Evolutionary conservation across 2,888 invertebrate genomes (phyloP), one percentile per base, ranked within the genome.

Genomic region (Nebria brevicollis): DNA sequence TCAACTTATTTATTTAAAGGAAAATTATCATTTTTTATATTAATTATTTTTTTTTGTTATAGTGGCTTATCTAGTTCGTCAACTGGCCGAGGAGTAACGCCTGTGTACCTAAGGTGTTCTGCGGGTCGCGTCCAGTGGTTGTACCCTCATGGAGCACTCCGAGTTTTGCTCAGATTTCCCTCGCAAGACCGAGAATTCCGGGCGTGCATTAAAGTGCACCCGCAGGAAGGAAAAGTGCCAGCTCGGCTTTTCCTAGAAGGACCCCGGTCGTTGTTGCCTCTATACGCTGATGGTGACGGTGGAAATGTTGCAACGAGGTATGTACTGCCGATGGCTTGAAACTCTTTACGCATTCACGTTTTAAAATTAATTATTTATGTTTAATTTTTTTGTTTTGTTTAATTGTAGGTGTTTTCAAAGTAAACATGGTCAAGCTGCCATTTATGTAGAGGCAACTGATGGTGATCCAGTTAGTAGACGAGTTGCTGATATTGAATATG

Each of bases 81-180:
- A 88, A 91, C 85, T 43, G 87, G 87, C 82, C 91, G 94, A 78
- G 94, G 93, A 2, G 94, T 95, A 75, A 93, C 94, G 65, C 95
- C 95, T 0, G 94, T 95, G 65, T 95, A 95, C 89, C 91, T 95
- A 75, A 91, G 95, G 42, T 95, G 95, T 86, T 91, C 94, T 25
- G 93, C 94, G 82, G 95, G 95, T 41, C 89, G 90, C 25, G 92
- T 95, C 11, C 91, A 92, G n/a, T 95, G 95, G 95, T 88, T 92
- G 85, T 95, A 95, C 87, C 95, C 95, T 0, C 91, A 93, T 7
- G 95, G 94, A 0, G 95, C 95, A 0, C 89, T 95, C 20, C 89
- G 95, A 26, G 91, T 95, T 74, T 91, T 94, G 70, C 91, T 95
- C 83, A 90, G 92, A 75, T 89, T 93, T 84, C 90, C 89, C 3